Base-by-base conservation (phyloP, 1,140 invertebrate genomes). In the Frieseomelitta varia region DNA sequence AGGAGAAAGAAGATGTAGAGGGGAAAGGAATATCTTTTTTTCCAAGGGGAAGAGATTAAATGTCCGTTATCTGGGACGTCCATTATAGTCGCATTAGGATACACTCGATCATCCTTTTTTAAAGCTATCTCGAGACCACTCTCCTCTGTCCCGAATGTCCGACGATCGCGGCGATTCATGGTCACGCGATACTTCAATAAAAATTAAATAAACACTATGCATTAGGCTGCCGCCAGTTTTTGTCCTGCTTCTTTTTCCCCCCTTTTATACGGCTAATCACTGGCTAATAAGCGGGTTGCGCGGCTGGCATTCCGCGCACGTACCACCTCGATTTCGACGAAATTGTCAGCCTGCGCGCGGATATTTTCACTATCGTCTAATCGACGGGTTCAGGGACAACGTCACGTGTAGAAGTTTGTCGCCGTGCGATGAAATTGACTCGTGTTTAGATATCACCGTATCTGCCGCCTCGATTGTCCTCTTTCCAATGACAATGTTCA, bases 161-260 rank as follows among this genome's bases (percentile, higher is more conserved):
- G 27, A 24, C 51, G 17, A 6, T 21, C 47, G 12, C n/a, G 10
- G 1, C 11, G 55, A 51, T 74, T 65, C 55, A 63, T 11, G 6
- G n/a, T 76, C 80, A 81, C 80, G 80, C 80, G 15, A 81, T 81
- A 56, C 72, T 56, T 75, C 68, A 2, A 81, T 75, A 76, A 81
- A 30, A 81, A 81, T 72, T 76, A 75, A 75, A 76, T 30, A 81
- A 75, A 75, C 56, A 81, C 47, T 24, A 19, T 34, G 11, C 51
- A 81, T 76, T 76, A 81, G 53, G 24, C 34, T 12, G 15, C 21
- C 12, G 53, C 2, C 68, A 0, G 6, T n/a, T 39, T n/a, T 30
- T 2, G n/a, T 19, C 19, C 2, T 24, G 1, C n/a, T 47, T 47
- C 11, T 8, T 2, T 4, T 21, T 56, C 34, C 56, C 21, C 30